A percentile compares a stretch with the other conserved stretches of the same genome.
Conservation (phyloP, 2,797 vertebrate genomes). For the Tamandua tetradactyla region DNA sequence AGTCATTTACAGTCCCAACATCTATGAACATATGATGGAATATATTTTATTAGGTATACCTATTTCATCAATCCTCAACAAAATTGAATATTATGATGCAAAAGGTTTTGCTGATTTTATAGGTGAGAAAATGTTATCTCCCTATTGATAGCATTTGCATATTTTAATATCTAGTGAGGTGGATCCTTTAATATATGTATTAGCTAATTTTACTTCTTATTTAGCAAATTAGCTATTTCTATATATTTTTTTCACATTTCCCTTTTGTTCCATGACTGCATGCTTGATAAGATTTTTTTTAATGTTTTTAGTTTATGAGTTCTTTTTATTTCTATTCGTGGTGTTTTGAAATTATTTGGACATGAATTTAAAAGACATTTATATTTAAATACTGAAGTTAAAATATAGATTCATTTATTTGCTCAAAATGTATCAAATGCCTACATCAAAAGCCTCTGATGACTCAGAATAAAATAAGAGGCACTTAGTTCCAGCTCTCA, state of each 20-base stretch:
- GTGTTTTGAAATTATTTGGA: conserved; percentile 24
- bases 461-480: background rate
- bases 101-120: background rate
- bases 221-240: background rate
- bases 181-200: background rate
- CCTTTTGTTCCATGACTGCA: background rate
- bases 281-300: background rate
- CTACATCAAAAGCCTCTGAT: background rate
- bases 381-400: conserved; percentile 20
- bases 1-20: background rate
- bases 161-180: background rate
- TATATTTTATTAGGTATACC: background rate
- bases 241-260: background rate
- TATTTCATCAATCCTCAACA: background rate
- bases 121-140: background rate
- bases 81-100: background rate
- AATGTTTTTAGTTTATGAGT: background rate
- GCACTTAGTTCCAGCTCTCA: background rate
- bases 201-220: background rate
- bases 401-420: background rate
- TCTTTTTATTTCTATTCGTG: background rate
- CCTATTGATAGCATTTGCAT: background rate
- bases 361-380: background rate
- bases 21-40: background rate
- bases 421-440: background rate